Evolutionary conservation across 35 echinoderm and acorn worm species (phyloP), one percentile per base, ranked within the genome.

Genomic region (Apostichopus californicus): DNA sequence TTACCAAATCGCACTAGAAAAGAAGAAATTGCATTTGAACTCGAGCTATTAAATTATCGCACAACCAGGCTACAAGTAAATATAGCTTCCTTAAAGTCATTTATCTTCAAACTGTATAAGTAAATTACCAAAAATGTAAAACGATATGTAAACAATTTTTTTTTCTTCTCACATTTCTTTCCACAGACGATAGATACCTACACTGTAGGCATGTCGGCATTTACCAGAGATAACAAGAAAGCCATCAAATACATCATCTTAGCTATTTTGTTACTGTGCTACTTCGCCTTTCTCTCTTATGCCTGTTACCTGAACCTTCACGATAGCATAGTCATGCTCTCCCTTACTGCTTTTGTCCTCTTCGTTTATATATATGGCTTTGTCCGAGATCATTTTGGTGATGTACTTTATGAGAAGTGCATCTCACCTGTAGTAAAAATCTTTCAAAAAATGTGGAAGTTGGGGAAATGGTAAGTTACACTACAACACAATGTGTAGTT

Each of bases 301-400:
- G 86, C 93, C 4, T 90, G 86, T 18, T 94, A 56, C 25, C 58
- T 57, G 11, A 77, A 83, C 46, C 78, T 90, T 5, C 56, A 94
- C n/a, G 77, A 57, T 15, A 79, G 87, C 9, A 52, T 28, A 3
- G 78, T 73, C 12, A 59, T 94, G 53, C 28, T 94, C 6, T 78
- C 77, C 1, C n/a, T 94, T 4, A 94, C 93, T n/a, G 57, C 20
- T 34, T 26, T 90, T 11, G 61, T 81, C 15, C 22, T 90, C 56
- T 55, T 90, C 13, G 10, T 60, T 23, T 28, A 63, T n/a, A 18
- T 94, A 18, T 94, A 90, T 70, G 78, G n/a, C 3, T 56, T 90
- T 13, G 60, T 94, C 57, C 56, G 93, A 56, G 93, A 94, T 83
- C 68, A 82, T 9, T 90, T 66, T 68, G 93, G 87, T 7, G 87